These are phyloP conservation scores for Psettodes erumei DNA, from an alignment of 2,113 vertebrate genomes.

Conservation along the genomic window DNA sequence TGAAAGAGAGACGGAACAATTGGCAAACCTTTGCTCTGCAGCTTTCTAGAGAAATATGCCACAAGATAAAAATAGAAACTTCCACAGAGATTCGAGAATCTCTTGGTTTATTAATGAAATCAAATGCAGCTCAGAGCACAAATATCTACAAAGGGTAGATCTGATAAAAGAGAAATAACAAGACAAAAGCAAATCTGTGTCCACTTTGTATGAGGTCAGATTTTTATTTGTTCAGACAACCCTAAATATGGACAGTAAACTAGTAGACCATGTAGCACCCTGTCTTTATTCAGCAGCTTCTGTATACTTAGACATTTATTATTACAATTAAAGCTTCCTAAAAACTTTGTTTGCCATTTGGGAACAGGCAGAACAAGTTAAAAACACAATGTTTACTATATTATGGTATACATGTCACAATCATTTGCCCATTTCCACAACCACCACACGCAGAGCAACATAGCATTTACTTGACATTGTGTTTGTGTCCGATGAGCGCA, in stretches of 20 bases:
- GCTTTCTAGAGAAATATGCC: conserved; percentile 51
- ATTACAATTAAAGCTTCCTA: conserved; percentile 5
- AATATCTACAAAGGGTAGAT: conserved; percentile 47
- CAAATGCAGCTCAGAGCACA: conserved; percentile 43
- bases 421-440: neutral
- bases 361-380: neutral
- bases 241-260: conserved; percentile 10
- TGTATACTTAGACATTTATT: neutral
- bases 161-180: conserved; percentile 14
- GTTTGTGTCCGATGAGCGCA: neutral
- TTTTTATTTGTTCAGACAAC: conserved; percentile 37
- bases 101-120: conserved; percentile 62
- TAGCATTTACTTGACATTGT: neutral
- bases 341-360: neutral
- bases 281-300: neutral
- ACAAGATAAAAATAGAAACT: conserved; percentile 56
- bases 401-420: neutral
- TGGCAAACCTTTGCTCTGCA: conserved; percentile 42
- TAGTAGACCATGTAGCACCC: conserved; percentile 4
- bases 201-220: conserved; percentile 8
- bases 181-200: conserved; percentile 21
- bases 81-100: conserved; percentile 37
- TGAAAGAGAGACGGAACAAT: conserved; percentile 36
- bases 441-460: neutral
- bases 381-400: neutral